Conservation (phyloP, 2,888 invertebrate genomes). For the Dione juno region DNA sequence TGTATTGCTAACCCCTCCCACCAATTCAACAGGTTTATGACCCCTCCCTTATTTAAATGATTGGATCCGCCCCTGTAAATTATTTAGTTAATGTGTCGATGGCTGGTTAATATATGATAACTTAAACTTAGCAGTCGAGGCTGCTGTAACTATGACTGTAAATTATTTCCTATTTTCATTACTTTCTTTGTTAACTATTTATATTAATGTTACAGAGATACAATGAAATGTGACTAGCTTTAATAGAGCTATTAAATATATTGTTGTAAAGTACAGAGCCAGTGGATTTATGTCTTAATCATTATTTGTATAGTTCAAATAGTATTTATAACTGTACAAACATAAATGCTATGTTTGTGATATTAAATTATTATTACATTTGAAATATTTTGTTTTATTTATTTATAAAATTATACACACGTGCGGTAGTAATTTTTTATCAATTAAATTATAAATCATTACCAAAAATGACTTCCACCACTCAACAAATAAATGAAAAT, state of each 20-base stretch:
- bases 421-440: too few species aligned
- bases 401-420: too few species aligned
- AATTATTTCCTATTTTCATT: conserved; percentile 66
- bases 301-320: conserved; percentile 83
- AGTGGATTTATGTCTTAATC: conserved; percentile 82
- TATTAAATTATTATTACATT: conserved; percentile 81
- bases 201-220: conserved; percentile 78
- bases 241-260: conserved; percentile 80
- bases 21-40: conserved; percentile 25
- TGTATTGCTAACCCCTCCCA: conserved; percentile 22
- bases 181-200: conserved; percentile 83
- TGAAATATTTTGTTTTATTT: conserved; percentile 52
- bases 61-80: conserved; percentile 55
- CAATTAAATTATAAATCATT: too few species aligned
- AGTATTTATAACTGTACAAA: conserved; percentile 78
- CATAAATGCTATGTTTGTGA: conserved; percentile 74
- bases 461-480: too few species aligned
- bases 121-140: conserved; percentile 54
- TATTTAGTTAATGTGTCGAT: conserved; percentile 59
- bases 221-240: conserved; percentile 78
- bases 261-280: conserved; percentile 81
- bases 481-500: too few species aligned
- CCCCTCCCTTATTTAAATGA: conserved; percentile 28
- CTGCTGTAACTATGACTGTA: conserved; percentile 69
- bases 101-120: conserved; percentile 48